Evolutionary conservation across 2,888 invertebrate species (phyloP).

Genomic region (Sussaba pulchella): DNA sequence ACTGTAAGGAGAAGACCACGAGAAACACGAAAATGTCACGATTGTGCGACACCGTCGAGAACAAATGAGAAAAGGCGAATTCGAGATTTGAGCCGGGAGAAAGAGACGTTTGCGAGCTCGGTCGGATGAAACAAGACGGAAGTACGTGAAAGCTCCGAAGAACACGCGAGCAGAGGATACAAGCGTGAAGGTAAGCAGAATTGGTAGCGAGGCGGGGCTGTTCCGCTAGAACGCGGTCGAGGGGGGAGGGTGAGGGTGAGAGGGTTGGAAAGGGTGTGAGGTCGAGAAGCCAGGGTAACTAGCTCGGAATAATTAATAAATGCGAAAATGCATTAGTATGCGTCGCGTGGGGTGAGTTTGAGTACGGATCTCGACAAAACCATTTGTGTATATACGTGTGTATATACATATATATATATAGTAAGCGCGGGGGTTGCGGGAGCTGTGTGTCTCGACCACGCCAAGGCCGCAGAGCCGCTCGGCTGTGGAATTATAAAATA

Average conservation of each 20-base stretch:
- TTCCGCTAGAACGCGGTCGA: conserved; percentile 12
- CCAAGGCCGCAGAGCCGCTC: conserved; percentile 64
- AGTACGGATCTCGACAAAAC: conserved; percentile 66
- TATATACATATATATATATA: conserved; percentile 32
- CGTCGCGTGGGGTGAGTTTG: conserved; percentile 74
- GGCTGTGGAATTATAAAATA: conserved; percentile 80
- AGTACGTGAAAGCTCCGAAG: conserved; percentile 30
- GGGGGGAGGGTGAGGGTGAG: conserved; percentile 27
- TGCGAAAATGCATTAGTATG: conserved; percentile 81
- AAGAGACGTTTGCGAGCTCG: conserved; percentile 20
- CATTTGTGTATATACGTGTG: conserved; percentile 37
- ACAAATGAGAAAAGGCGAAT: conserved; percentile 27
- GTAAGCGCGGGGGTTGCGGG: conserved; percentile 38
- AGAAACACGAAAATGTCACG: background rate
- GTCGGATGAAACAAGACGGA: conserved; percentile 44
- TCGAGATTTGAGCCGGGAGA: conserved; percentile 10
- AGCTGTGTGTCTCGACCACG: conserved; percentile 47
- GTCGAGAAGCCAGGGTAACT: conserved; percentile 74
- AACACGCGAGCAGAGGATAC: conserved; percentile 22
- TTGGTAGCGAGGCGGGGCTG: conserved; percentile 31
- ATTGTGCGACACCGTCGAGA: conserved; percentile 15
- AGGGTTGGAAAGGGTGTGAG: conserved; percentile 62
- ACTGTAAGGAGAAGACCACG: conserved; percentile 16
- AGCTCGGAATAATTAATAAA: conserved; percentile 80
- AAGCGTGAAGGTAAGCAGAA: conserved; percentile 3